Evolutionary conservation across 37 sponge, comb jelly and placozoan species (phyloP), one percentile per base, ranked within the genome.

Genomic region (Oopsacas minuta): DNA sequence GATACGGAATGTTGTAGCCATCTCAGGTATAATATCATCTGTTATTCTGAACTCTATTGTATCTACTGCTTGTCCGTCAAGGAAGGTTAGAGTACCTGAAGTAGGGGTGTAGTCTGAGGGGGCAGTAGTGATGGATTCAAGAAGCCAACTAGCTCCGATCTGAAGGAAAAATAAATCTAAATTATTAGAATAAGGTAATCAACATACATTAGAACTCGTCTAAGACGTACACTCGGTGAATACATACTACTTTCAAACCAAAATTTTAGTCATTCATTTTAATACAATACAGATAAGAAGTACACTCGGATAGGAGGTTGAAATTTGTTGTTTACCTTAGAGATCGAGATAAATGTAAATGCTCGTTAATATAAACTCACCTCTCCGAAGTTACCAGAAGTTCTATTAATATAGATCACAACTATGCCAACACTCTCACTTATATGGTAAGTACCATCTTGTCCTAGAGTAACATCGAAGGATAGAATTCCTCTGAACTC

Each of bases 1-100:
- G 1, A 95, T 87, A 0, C 7, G 28, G 52, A 92, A 91, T 20
- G 82, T 61, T 32, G 75, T 91, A 17, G 87, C 91, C 37, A 86
- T 34, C 52, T 95, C 93, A 22, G 95, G 91, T 51, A 53, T 39
- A 23, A 46, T 35, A 83, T 95, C 95, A 75, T 92, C 88, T 38
- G 88, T 37, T 34, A 95, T 91, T 34, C 36, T 35, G 37, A 95
- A 84, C 30, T 30, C 37, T 35, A 95, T 82, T 30, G 32, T 37
- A 36, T n/a, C 42, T 20, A 69, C 17, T 12, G 34, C 49, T 85
- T 83, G 25, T 20, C 17, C 35, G 1, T 61, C 75, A 3, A 34
- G 30, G 30, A 32, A 61, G 28, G 75, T 32, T 3, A 61, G 30
- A 34, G 28, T 61, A 34, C 75, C 75, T 32, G 75, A 61, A 34